These are phyloP conservation scores for Cyprinodon brontotheroides DNA, from an alignment of 2,113 vertebrate species.

Conservation along the genomic window DNA sequence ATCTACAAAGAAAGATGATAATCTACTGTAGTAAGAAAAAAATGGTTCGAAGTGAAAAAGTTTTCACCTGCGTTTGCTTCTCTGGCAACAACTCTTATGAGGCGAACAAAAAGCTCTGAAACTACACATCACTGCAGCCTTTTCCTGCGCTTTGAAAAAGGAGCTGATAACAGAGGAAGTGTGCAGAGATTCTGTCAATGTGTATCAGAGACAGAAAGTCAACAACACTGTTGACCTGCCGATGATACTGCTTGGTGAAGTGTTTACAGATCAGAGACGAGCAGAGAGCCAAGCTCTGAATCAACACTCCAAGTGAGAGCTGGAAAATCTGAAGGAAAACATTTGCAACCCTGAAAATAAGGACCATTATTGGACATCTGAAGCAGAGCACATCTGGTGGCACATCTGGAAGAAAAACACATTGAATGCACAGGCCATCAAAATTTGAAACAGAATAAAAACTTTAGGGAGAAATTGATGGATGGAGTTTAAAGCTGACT, in stretches of 20 bases:
- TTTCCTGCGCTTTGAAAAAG: slow-evolving; percentile 4
- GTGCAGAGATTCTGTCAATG: slow-evolving; percentile 39
- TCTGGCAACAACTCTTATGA: background rate
- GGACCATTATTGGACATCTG: background rate
- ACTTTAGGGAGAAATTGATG: no score
- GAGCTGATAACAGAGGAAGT: slow-evolving; percentile 1
- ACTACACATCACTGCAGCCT: slow-evolving; percentile 2
- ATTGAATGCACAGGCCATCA: background rate
- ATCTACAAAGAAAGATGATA: no score
- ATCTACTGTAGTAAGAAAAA: no score
- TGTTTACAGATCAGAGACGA: slow-evolving; percentile 43
- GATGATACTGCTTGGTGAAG: slow-evolving; percentile 12
- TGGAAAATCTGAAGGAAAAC: background rate
- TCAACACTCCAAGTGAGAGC: slow-evolving; percentile 31
- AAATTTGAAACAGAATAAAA: background rate
- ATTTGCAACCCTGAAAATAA: background rate
- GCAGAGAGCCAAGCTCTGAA: slow-evolving; percentile 26
- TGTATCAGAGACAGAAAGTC: slow-evolving; percentile 45
- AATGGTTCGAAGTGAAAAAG: background rate
- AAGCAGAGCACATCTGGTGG: slow-evolving; percentile 28
- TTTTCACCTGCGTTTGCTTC: background rate
- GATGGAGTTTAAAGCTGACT: background rate
- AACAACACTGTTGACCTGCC: slow-evolving; percentile 38
- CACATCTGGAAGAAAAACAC: slow-evolving; percentile 40
- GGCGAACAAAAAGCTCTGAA: background rate